These are phyloP conservation scores for Vanessa atalanta DNA, from an alignment of 1,140 invertebrate species.

Conservation along the genomic window DNA sequence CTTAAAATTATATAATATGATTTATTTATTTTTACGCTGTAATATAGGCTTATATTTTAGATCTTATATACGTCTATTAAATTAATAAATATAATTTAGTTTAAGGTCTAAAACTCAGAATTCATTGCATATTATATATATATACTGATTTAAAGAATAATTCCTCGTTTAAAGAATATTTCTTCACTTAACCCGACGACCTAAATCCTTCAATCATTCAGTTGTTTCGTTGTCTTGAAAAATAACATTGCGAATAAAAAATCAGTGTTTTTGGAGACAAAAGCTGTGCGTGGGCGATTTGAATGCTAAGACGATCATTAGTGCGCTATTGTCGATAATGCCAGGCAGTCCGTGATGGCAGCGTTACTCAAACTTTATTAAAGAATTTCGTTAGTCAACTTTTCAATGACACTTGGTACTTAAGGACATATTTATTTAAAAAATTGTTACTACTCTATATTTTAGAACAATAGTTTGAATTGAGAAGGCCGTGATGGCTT, in stretches of 20 bases:
- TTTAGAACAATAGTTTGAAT: too few species aligned
- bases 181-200: slow-evolving; percentile 58
- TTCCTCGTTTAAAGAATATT: not conserved
- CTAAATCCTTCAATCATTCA: slow-evolving; percentile 71
- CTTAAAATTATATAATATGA: too few species aligned
- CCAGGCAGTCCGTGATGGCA: slow-evolving; percentile 49
- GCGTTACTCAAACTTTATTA: slow-evolving; percentile 56
- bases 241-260: slow-evolving; percentile 70
- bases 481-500: too few species aligned
- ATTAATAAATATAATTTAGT: too few species aligned
- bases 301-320: slow-evolving; percentile 78
- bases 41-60: too few species aligned
- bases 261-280: slow-evolving; percentile 71
- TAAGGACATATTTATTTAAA: not conserved
- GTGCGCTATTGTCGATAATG: slow-evolving; percentile 69
- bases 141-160: too few species aligned
- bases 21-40: too few species aligned
- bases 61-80: too few species aligned
- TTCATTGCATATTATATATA: too few species aligned
- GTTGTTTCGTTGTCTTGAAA: slow-evolving; percentile 59
- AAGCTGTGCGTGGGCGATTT: slow-evolving; percentile 69
- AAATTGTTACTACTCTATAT: not conserved
- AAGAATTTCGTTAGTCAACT: not conserved
- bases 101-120: too few species aligned
- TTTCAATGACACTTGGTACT: not conserved